Base-by-base conservation (phyloP, 2,888 invertebrate species). In the Athetis lepigone region DNA sequence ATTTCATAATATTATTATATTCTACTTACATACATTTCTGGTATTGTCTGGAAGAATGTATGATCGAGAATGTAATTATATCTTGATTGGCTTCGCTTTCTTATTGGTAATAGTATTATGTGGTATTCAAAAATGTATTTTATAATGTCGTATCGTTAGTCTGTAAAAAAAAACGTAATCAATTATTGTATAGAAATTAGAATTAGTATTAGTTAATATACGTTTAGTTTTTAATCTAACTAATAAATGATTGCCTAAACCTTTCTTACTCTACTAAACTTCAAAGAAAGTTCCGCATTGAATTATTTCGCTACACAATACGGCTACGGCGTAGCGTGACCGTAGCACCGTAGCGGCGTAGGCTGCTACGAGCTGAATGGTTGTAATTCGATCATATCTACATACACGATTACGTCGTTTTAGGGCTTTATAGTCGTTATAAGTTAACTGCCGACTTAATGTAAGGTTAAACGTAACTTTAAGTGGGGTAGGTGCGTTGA, bases 261-360 rank as follows among this genome's bases (percentile, higher is more conserved):
- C 4, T 21, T 45, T 6, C 2, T 3, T 6, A 6, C 21, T 40
- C 33, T 6, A 33, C n/a, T n/a, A n/a, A n/a, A n/a, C 0, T 57
- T 40, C 11, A 56, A 57, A 39, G 13, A 40, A 54, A 50, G 1
- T 33, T 61, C 7, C 8, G 2, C 37, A 21, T 62, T 51, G 18
- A 61, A 50, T 61, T 43, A 55, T 52, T 74, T 18, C 9, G 18
- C 27, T 39, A 49, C 23, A 57, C 37, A 47, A 60, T 25, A 37
- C 11, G 16, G 45, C 66, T 75, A 69, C 75, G 61, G 43, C 69
- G 78, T 77, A 77, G 72, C 75, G 59, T 58, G 61, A 51, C 46
- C 47, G 75, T 72, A 62, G 65, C 61, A 45, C 13, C 27, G 60
- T 59, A 66, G 56, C 16, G 9, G 21, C 63, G 56, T 70, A 55